Base-by-base conservation (phyloP, 2,797 vertebrate species). In the Craterocephalus amniculus region DNA sequence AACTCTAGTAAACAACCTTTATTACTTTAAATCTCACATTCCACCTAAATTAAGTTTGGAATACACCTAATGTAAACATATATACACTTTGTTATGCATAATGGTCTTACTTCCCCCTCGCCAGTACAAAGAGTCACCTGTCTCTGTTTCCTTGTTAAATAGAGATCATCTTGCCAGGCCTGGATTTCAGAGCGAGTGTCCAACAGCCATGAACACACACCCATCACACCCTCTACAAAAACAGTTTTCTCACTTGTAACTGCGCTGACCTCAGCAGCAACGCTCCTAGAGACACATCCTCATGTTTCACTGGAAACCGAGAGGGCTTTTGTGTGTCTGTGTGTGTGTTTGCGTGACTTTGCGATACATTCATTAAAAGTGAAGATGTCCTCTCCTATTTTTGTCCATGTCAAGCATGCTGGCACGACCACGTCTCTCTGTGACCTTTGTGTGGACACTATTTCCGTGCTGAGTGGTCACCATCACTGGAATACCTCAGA, bases 271-370 rank as follows among this genome's bases (percentile, higher is more conserved):
- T 34, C 27, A 31, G 1, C 12, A 12, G 35, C 35, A 12, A 11
- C 18, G 70, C 60, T 59, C n/a, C n/a, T 29, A 61, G 76, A 69
- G 74, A 75, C 61, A 43, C 48, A 27, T 72, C 61, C 72, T 75
- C 48, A 9, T 32, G 60, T 79, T 85, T 76, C 40, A 65, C 40
- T 84, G 70, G 61, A 74, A 40, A 70, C 57, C 27, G 27, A 34
- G 56, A 31, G 57, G 8, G n/a, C n/a, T n/a, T 14, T 3, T 0
- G 14, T 58, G 54, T 67, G 8, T 55, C 4, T 29, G 27, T 63
- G 4, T 59, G 38, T 31, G 29, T 65, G 52, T 45, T 34, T 62
- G 51, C 57, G 49, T 18, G 38, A 4, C 14, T 40, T 40, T 40
- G 16, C 38, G 16, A 18, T 32, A 48, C 14, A 9, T 75, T 60